These are phyloP conservation scores for Elaphurus davidianus DNA, from an alignment of 2,113 vertebrate species.

Conservation along the genomic window DNA sequence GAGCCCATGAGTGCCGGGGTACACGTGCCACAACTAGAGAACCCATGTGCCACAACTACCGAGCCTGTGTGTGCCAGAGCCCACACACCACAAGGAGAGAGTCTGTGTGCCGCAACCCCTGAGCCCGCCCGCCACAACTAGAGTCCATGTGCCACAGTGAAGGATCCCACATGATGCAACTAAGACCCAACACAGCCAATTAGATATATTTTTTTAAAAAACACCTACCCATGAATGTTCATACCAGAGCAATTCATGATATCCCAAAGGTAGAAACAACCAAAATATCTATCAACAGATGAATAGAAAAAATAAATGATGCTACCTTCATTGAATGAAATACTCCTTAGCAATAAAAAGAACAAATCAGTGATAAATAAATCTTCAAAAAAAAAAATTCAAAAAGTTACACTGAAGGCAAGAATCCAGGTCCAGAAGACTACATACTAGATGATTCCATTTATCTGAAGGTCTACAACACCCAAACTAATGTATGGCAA, in stretches of 20 bases:
- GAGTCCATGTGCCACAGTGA: neutral
- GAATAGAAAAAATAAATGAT: neutral
- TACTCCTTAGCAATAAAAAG: neutral
- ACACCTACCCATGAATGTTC: neutral
- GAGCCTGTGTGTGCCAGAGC: neutral
- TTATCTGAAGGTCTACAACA: neutral
- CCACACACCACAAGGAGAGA: rapidly evolving
- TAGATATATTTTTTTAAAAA: neutral
- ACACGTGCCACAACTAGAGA: too few relatives aligned
- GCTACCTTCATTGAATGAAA: neutral
- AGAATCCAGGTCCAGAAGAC: neutral
- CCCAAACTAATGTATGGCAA: neutral
- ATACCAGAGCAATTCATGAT: neutral
- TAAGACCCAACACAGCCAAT: neutral
- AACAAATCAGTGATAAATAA: neutral
- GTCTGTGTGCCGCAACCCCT: neutral
- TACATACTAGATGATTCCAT: neutral
- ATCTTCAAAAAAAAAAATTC: neutral
- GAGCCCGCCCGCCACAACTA: neutral
- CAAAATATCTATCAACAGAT: neutral
- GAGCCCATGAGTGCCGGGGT: too few relatives aligned
- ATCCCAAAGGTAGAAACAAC: neutral
- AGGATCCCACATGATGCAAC: rapidly evolving
- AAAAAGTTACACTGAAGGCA: neutral
- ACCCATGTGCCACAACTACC: too few relatives aligned